A percentile compares a stretch with the other conserved stretches of the same genome.
phyloP scores from a whole-genome alignment of 2,113 vertebrate species.

The Zosterops pallidus region DNA sequence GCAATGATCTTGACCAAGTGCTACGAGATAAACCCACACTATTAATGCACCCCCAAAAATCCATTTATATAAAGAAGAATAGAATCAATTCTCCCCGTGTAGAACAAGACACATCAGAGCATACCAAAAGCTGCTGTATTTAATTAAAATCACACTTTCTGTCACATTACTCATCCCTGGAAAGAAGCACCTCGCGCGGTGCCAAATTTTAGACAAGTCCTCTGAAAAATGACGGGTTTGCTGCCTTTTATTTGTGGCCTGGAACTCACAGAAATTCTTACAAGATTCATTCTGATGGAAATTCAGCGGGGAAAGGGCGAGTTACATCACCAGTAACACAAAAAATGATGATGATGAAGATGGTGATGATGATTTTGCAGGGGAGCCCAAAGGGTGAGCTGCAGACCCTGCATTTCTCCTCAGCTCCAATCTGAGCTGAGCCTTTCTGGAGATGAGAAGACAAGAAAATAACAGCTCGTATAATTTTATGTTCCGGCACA shows the following conservation, averaged over 20 bases:
- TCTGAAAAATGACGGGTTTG: constrained; percentile 10
- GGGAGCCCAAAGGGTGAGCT: constrained; percentile 9
- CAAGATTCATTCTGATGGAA: constrained; percentile 7
- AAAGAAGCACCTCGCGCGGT: not conserved
- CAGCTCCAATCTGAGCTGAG: not conserved
- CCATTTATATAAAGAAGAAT: not conserved
- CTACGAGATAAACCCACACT: not conserved
- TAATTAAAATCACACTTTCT: constrained; percentile 36
- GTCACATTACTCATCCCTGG: constrained; percentile 54
- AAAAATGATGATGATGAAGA: not conserved
- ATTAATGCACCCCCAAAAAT: not conserved
- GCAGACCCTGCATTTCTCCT: not conserved
- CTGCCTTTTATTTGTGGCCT: constrained; percentile 7
- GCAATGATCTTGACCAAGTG: not conserved
- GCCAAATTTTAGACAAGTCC: not conserved
- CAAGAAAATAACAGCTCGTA: not conserved
- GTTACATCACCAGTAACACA: not conserved
- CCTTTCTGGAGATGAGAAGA: not conserved
- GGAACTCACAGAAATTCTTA: not conserved
- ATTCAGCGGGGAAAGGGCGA: not conserved
- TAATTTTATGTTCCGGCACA: not conserved
- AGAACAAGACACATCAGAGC: not conserved
- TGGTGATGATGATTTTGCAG: not conserved
- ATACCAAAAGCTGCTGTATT: constrained; percentile 48
- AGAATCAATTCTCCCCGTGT: not conserved